Evolutionary conservation across 2,113 vertebrate genomes (phyloP), one percentile per base, ranked within the genome.

Genomic region (Oostethus manadensis): DNA sequence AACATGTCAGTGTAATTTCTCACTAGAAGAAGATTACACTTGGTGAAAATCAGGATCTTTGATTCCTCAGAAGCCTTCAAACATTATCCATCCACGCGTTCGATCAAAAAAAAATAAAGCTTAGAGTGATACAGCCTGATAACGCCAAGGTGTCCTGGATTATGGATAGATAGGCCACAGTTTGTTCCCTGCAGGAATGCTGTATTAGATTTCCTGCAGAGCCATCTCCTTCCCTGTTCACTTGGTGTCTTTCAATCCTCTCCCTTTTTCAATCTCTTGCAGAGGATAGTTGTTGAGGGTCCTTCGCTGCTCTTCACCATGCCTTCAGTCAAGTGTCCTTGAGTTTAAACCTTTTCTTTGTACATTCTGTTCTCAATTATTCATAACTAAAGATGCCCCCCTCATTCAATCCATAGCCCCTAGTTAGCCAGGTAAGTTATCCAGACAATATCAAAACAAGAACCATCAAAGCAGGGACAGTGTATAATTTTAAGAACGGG

Each of bases 401-500:
- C n/a, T 55, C 57, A 64, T 73, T 73, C 14, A 64, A 62, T 43
- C 74, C 40, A 11, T 51, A 51, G 56, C 47, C 42, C 29, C 35
- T 40, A 51, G 55, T 69, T 75, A 78, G 78, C 76, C 70, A 81
- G 65, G 60, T 68, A 77, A 71, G 76, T 82, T 81, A 74, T 54
- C 51, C 10, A 33, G 26, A 80, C 66, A 67, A 69, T 58, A 73
- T 73, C 57, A 62, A 76, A 74, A 62, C 61, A 60, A 62, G 65
- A 46, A 8, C 58, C 51, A 66, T 69, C 70, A 26, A 47, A 75
- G 64, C 74, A 66, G 77, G 70, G 60, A 74, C 68, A 47, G 74
- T 79, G 74, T 73, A 87, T 89, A 88, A 89, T 89, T 89, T 82
- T 89, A 85, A 80, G 77, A 73, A 81, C 81, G 68, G 56, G 76